Conservation (phyloP, 1,140 invertebrate species). For the Drosophila grimshawi region DNA sequence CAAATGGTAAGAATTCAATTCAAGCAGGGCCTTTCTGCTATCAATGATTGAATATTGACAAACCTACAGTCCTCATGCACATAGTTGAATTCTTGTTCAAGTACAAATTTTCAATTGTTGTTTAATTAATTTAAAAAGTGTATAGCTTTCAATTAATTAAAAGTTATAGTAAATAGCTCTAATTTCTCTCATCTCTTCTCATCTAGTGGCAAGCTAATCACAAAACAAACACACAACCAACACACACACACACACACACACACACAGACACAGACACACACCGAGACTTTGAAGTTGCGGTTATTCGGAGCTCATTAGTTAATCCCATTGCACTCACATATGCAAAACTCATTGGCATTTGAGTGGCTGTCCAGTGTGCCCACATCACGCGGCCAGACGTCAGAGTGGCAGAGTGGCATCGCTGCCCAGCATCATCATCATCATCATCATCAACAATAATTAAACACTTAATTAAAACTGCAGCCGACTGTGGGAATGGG, state of each 20-base stretch:
- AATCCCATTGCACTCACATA: conserved; percentile 29
- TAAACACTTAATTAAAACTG: conserved; percentile 58
- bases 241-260: not conserved
- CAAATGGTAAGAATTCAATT: too few relatives aligned
- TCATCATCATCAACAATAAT: conserved; percentile 43
- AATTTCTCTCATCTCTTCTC: not conserved
- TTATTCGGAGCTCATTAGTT: conserved; percentile 27
- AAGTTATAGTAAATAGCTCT: not conserved
- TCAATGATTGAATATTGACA: too few relatives aligned
- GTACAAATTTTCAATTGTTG: too few relatives aligned
- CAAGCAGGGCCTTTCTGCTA: too few relatives aligned
- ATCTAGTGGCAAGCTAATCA: conserved; percentile 2
- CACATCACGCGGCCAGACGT: conserved; percentile 26
- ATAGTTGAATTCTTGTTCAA: too few relatives aligned
- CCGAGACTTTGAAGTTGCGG: not conserved
- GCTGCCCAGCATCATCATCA: conserved; percentile 32
- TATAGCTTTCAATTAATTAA: too few relatives aligned
- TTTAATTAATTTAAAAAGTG: too few relatives aligned
- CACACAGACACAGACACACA: not conserved
- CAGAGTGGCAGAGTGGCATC: conserved; percentile 8
- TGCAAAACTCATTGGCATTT: conserved; percentile 43
- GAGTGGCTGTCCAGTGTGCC: conserved; percentile 10
- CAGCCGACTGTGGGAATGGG: conserved; percentile 11
- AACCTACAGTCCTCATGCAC: too few relatives aligned
- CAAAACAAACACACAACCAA: too few relatives aligned